These are phyloP conservation scores for Cariama cristata DNA, from an alignment of 2,113 vertebrate species.

Conservation along the genomic window DNA sequence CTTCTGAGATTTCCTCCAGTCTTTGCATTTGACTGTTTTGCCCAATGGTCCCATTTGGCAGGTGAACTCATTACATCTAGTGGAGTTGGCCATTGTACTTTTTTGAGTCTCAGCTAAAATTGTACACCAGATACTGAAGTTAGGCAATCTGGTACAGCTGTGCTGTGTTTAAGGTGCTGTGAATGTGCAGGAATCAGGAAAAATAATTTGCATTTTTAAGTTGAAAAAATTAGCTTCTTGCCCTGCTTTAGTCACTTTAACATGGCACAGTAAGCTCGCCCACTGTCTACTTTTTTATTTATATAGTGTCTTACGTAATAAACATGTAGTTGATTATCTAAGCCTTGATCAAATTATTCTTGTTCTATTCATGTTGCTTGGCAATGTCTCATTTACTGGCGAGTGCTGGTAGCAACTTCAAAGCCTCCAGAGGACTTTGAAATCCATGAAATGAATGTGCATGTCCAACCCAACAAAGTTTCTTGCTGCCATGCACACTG, in stretches of 20 bases:
- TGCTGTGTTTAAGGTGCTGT: background rate
- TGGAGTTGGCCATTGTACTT: background rate
- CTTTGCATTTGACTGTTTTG: background rate
- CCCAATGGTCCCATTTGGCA: background rate
- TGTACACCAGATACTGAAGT: background rate
- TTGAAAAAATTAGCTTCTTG: background rate
- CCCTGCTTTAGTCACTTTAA: background rate
- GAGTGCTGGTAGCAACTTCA: background rate
- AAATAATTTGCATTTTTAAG: background rate
- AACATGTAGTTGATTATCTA: conserved; percentile 24
- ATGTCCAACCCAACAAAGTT: background rate
- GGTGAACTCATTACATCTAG: background rate
- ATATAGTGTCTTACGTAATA: conserved; percentile 5
- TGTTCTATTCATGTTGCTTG: conserved; percentile 18
- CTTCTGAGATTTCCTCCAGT: background rate
- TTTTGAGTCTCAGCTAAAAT: background rate
- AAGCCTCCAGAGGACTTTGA: background rate
- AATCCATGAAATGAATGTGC: background rate
- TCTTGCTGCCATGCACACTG: background rate
- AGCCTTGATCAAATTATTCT: conserved; percentile 26
- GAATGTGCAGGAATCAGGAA: background rate
- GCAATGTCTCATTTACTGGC: background rate
- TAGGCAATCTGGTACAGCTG: background rate
- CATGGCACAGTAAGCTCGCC: background rate
- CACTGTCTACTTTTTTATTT: background rate